phyloP scores from a whole-genome alignment of 1,140 invertebrate species.

The Dreissena rostriformis region DNA sequence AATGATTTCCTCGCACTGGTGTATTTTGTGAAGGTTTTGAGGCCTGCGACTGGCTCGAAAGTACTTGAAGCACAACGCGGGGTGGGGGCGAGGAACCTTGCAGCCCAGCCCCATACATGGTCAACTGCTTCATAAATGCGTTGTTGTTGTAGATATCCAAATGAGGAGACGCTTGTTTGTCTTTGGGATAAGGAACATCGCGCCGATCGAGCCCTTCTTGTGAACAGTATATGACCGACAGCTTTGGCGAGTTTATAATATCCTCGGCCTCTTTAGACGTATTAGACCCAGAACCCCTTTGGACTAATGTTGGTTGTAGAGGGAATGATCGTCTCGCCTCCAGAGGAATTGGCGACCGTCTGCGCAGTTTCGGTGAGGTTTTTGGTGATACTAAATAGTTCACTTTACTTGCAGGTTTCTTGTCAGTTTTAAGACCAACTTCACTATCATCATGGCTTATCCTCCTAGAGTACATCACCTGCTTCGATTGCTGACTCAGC shows the following conservation, averaged over 20 bases:
- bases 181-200: slow-evolving; percentile 11
- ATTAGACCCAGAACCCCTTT: slow-evolving; percentile 49
- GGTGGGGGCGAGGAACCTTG: slow-evolving; percentile 53
- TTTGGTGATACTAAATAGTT: slow-evolving; percentile 64
- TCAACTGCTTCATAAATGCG: slow-evolving; percentile 48
- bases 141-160: slow-evolving; percentile 53
- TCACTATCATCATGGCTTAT: slow-evolving; percentile 61
- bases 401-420: slow-evolving; percentile 56
- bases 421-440: slow-evolving; percentile 53
- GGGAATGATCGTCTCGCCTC: slow-evolving; percentile 36
- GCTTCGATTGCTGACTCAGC: slow-evolving; percentile 40
- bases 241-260: slow-evolving; percentile 52
- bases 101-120: slow-evolving; percentile 38
- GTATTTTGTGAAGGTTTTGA: slow-evolving; percentile 24
- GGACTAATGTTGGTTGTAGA: slow-evolving; percentile 24
- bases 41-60: slow-evolving; percentile 21
- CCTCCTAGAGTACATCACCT: slow-evolving; percentile 25
- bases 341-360: slow-evolving; percentile 36
- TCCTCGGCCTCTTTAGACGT: slow-evolving; percentile 58
- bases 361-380: slow-evolving; percentile 55
- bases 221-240: slow-evolving; percentile 47
- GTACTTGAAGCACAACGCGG: slow-evolving; percentile 45
- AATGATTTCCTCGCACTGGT: slow-evolving; percentile 46
- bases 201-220: slow-evolving; percentile 38
- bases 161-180: slow-evolving; percentile 38